Conservation (phyloP, 1,140 invertebrate genomes). For the Calliopsis andreniformis region DNA sequence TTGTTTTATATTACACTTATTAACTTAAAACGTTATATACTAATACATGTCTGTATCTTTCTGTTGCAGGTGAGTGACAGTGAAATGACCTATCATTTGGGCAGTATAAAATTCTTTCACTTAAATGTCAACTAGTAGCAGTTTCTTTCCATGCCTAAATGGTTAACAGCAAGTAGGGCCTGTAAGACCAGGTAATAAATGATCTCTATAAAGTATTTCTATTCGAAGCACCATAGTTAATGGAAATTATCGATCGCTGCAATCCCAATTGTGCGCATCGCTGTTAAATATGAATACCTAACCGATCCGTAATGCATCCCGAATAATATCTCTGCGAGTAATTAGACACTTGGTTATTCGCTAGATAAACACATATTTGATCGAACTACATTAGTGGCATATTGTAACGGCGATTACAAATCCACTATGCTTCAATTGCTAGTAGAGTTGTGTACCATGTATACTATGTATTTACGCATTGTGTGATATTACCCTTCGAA, state of each 20-base stretch:
- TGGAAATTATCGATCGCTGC: not conserved
- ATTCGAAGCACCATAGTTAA: not conserved
- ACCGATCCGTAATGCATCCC: constrained; percentile 8
- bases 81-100: no score
- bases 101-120: no score
- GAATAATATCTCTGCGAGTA: constrained; percentile 45
- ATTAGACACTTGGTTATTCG: constrained; percentile 58
- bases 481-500: not conserved
- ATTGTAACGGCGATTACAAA: constrained; percentile 54
- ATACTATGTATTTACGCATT: no score
- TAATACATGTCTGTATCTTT: constrained; percentile 17
- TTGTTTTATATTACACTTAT: no score
- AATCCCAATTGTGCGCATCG: not conserved
- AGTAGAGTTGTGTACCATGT: constrained; percentile 45
- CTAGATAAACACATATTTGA: constrained; percentile 57
- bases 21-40: not conserved
- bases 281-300: constrained; percentile 25
- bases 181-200: constrained; percentile 2
- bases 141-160: no score
- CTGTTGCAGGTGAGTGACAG: constrained; percentile 61
- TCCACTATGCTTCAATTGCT: constrained; percentile 50
- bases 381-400: constrained; percentile 38
- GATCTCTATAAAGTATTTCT: not conserved
- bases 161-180: not conserved
- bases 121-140: not conserved